Evolutionary conservation across 2,888 invertebrate species (phyloP).

Genomic region (Drosophila limbata): DNA sequence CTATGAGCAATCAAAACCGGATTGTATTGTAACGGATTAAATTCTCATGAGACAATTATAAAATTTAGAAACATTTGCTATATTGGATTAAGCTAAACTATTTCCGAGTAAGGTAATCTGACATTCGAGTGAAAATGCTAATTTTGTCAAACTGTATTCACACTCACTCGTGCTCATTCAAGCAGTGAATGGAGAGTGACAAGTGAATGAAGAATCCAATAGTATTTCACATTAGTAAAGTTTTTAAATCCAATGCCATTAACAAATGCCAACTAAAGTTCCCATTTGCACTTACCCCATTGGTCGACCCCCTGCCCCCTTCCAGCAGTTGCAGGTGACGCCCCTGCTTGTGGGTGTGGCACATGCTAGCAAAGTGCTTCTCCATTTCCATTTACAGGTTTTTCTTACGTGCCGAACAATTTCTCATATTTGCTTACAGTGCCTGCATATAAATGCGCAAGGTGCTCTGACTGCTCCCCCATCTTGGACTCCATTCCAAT

Average conservation of each 20-base stretch:
- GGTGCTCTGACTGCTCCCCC: conserved; percentile 19
- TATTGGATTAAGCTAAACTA: neutral
- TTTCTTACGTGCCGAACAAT: conserved; percentile 47
- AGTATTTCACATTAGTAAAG: conserved; percentile 28
- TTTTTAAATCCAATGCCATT: conserved; percentile 29
- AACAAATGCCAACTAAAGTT: conserved; percentile 42
- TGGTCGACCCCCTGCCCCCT: neutral
- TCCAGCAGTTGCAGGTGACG: neutral
- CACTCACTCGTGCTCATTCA: neutral
- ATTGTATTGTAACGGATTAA: no score
- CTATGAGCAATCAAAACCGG: no score
- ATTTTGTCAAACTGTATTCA: neutral
- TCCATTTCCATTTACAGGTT: conserved; percentile 21
- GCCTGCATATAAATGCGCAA: conserved; percentile 70
- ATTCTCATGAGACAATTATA: no score
- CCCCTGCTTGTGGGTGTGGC: conserved; percentile 13
- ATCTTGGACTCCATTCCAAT: neutral
- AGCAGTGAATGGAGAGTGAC: neutral
- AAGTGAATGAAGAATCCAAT: conserved; percentile 12
- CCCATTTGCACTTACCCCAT: conserved; percentile 14
- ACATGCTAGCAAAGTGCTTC: conserved; percentile 10
- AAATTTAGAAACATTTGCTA: no score
- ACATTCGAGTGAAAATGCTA: neutral
- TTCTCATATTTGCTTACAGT: conserved; percentile 69
- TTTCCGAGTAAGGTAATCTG: neutral